Base-by-base conservation (phyloP, 2,113 vertebrate species). In the Hippocampus barbouri region DNA sequence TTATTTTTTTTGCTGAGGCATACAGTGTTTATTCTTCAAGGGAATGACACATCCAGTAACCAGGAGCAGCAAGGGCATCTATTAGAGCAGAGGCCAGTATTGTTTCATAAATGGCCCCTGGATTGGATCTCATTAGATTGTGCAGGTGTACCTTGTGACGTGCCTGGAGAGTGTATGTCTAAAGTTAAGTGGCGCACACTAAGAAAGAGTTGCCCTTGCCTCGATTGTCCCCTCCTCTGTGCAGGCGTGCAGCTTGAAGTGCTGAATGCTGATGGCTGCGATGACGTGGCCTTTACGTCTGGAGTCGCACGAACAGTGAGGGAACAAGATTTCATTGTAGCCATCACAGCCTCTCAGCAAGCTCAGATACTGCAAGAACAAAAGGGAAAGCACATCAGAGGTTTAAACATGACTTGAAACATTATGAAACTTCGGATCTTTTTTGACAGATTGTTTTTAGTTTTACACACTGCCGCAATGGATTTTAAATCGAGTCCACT, bases 231-330 rank as follows among this genome's bases (percentile, higher is more conserved):
- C 97, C 45, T 98, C 97, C 78, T 98, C 96, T 0, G 95, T 97
- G 93, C 97, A 98, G 81, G 97, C 97, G 0, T 96, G 96, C 67
- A 99, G 95, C 67, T 96, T 97, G 88, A 99, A 98, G 93, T 98
- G 94, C 77, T 92, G 92, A 74, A 98, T 94, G 89, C 97, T 96
- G 91, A 99, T 94, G 85, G 96, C 97, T 0, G 96, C 95, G 80
- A 98, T 90, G 15, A 99, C 97, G 0, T 99, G 97, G 2, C 97
- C 97, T 91, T 96, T 96, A 70, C 96, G 92, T 7, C 97, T 90
- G 0, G 97, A 98, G 90, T 99, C 97, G 0, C 97, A 99, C 68
- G 96, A 92, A 87, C 97, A 99, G 78, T 99, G 97, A 4, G 97
- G 97, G 89, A 98, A 99, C 34, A 93, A 89, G 79, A 99, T 95